phyloP scores from a whole-genome alignment of 2,797 vertebrate genomes.

The Pristis pectinata region DNA sequence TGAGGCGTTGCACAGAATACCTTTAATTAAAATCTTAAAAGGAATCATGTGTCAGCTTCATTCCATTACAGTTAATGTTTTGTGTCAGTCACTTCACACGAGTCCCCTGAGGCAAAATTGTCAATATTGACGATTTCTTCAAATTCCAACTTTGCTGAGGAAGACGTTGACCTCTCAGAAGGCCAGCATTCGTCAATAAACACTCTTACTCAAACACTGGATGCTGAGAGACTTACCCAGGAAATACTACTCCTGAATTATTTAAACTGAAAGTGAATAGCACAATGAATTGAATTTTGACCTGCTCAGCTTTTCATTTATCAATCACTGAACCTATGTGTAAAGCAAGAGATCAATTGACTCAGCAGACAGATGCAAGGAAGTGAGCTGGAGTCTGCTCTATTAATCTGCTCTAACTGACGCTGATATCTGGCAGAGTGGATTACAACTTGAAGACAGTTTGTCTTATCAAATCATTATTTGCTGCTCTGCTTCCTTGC shows the following conservation, averaged over 20 bases:
- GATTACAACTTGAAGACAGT: conserved; percentile 55
- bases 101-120: conserved; percentile 48
- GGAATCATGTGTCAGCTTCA: conserved; percentile 44
- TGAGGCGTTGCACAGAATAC: conserved; percentile 18
- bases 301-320: conserved; percentile 48
- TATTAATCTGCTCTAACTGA: conserved; percentile 62
- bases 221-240: conserved; percentile 44
- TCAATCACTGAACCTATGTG: conserved; percentile 39
- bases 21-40: conserved; percentile 57
- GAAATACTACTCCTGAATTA: conserved; percentile 46
- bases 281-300: conserved; percentile 53
- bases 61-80: conserved; percentile 45
- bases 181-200: conserved; percentile 40
- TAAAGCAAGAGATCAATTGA: conserved; percentile 41
- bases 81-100: conserved; percentile 49
- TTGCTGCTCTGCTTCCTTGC: conserved; percentile 51
- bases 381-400: conserved; percentile 49
- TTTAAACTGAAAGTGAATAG: conserved; percentile 46
- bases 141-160: conserved; percentile 41
- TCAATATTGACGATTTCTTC: conserved; percentile 39
- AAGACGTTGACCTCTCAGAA: conserved; percentile 42
- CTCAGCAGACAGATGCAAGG: conserved; percentile 51
- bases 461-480: conserved; percentile 59
- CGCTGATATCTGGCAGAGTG: conserved; percentile 56
- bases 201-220: conserved; percentile 45